A percentile compares a stretch with the other conserved stretches of the same genome.
These are phyloP conservation scores for Gymnoscelis rufifasciata DNA, from an alignment of 2,888 invertebrate genomes.

Conservation along the genomic window DNA sequence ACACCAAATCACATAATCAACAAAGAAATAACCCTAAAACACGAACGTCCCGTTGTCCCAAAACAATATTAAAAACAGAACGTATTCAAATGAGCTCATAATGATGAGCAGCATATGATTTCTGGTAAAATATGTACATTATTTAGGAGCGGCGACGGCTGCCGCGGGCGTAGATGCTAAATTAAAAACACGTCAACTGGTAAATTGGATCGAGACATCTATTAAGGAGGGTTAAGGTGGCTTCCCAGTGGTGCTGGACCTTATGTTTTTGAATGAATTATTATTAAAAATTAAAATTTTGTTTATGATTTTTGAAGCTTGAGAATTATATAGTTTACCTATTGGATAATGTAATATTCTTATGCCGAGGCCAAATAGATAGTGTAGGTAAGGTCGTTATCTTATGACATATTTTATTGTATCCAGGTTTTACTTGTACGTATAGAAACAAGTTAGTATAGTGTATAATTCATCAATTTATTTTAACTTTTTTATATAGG, in stretches of 20 bases:
- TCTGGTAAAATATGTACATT: constrained; percentile 67
- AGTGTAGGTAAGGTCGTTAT: too few relatives aligned
- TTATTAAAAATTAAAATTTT: too few relatives aligned
- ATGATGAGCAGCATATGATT: constrained; percentile 69
- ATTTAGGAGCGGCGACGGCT: constrained; percentile 67
- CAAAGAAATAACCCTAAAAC: constrained; percentile 12
- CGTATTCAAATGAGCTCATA: constrained; percentile 65
- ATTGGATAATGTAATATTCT: too few relatives aligned
- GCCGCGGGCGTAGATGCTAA: constrained; percentile 75
- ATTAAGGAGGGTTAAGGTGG: constrained; percentile 60
- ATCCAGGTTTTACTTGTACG: too few relatives aligned
- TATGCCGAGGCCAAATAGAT: too few relatives aligned
- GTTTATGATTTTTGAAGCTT: too few relatives aligned
- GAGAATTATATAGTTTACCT: too few relatives aligned
- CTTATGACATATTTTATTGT: too few relatives aligned
- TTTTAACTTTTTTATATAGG: too few relatives aligned
- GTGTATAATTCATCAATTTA: too few relatives aligned
- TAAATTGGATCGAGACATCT: constrained; percentile 79
- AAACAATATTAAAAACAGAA: constrained; percentile 32
- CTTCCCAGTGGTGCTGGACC: constrained; percentile 35
- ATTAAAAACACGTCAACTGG: constrained; percentile 79
- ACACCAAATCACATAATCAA: background rate
- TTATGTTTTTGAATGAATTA: too few relatives aligned
- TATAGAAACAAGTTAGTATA: too few relatives aligned
- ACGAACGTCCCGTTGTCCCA: constrained; percentile 31